Evolutionary conservation across 2,113 vertebrate species (phyloP).

Genomic region (Trichomycterus rosablanca): DNA sequence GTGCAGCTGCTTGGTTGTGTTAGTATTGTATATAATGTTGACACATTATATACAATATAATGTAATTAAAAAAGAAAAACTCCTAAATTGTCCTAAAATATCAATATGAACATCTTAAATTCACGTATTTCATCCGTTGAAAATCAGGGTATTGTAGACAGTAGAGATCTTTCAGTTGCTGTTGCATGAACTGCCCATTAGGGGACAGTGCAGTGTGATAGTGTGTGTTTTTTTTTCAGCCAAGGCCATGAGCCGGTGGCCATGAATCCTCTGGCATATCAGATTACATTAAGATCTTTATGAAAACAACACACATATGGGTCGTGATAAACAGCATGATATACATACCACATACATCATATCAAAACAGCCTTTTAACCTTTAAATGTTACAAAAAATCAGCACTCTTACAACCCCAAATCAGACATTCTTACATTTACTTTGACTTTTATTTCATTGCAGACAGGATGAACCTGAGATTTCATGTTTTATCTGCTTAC

Average conservation of each 20-base stretch:
- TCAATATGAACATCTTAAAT: neutral
- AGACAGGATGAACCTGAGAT: no score
- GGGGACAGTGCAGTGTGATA: conserved; percentile 49
- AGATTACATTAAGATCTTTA: conserved; percentile 44
- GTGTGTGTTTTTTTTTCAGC: conserved; percentile 36
- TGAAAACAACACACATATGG: conserved; percentile 38
- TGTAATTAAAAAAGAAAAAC: no score
- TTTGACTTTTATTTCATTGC: no score
- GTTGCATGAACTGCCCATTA: conserved; percentile 25
- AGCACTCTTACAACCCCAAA: no score
- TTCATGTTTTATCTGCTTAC: no score
- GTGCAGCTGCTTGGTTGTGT: neutral
- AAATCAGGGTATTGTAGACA: conserved; percentile 34
- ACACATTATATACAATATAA: neutral
- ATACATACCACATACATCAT: conserved; percentile 26
- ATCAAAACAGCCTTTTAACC: no score
- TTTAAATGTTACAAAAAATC: no score
- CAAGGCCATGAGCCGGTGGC: conserved; percentile 27
- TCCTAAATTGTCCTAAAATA: neutral
- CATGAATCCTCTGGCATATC: conserved; percentile 33
- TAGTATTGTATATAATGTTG: neutral
- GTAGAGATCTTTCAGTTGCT: conserved; percentile 16
- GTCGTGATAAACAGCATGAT: conserved; percentile 38
- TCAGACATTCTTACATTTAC: no score
- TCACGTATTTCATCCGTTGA: neutral